phyloP scores from a whole-genome alignment of 2,113 vertebrate genomes.

The Benitochromis conjunctus region DNA sequence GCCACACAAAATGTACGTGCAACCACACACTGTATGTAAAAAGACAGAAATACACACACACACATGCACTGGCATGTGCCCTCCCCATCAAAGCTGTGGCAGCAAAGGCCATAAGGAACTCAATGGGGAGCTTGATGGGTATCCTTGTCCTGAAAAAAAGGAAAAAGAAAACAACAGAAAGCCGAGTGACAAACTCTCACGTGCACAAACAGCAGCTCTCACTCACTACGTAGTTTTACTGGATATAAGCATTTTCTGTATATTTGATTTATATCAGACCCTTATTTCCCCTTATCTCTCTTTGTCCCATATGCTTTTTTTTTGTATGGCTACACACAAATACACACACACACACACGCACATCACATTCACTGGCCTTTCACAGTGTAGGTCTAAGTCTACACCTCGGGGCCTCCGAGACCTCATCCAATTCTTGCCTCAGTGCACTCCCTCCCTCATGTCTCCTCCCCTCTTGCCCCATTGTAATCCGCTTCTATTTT shows the following conservation, averaged over 20 bases:
- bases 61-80: background rate
- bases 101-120: conserved; percentile 23
- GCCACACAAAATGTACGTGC: background rate
- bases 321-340: background rate
- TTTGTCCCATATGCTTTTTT: background rate
- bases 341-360: background rate
- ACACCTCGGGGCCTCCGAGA: conserved; percentile 47
- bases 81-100: conserved; percentile 43
- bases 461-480: conserved; percentile 1
- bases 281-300: conserved; percentile 1
- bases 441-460: conserved; percentile 16
- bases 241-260: background rate
- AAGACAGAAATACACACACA: background rate
- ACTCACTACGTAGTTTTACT: background rate
- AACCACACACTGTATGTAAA: background rate
- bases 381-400: conserved; percentile 36
- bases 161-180: background rate
- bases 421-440: conserved; percentile 42
- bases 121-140: conserved; percentile 33
- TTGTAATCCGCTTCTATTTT: conserved; percentile 55
- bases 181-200: background rate
- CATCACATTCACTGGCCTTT: conserved; percentile 23
- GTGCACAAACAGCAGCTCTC: background rate
- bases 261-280: conserved; percentile 10
- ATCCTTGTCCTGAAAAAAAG: background rate